Evolutionary conservation across 2,113 vertebrate genomes (phyloP), one percentile per base, ranked within the genome.

Genomic region (Otis tarda): DNA sequence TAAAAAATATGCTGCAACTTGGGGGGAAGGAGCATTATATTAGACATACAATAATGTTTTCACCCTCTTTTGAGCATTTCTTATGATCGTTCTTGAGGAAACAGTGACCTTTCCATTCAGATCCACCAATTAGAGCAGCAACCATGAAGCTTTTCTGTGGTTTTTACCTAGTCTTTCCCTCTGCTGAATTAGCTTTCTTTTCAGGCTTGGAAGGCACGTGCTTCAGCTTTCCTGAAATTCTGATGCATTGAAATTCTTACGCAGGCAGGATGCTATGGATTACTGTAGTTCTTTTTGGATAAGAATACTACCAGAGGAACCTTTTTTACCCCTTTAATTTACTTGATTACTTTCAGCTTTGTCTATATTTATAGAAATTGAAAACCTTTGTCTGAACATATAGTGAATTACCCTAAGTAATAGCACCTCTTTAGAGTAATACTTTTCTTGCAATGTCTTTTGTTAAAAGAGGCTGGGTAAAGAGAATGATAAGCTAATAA

Each of bases 101-200:
- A 92, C 90, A n/a, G 57, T 94, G 96, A 86, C 70, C 67, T 95
- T 95, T 95, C 43, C 41, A 50, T 30, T 87, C 59, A 85, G 60
- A 75, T 84, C 41, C 39, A 65, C 68, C 63, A 63, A 53, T 88
- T 0, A 53, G 39, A 89, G n/a, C 52, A 83, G 47, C 28, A 52
- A 59, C 21, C 60, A 43, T 74, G 55, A 87, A 93, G 41, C 5
- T 12, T 74, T 80, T 89, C 23, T 43, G 27, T 63, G 7, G 3
- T 77, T 75, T 89, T 90, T n/a, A n/a, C 0, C 0, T 57, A 22
- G 23, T 67, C 77, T 92, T 77, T 80, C 8, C 45, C 10, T 76
- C 67, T 60, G 37, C 49, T 95, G 47, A 75, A 75, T 93, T 83
- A 78, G 17, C 16, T 71, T 75, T 88, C 14, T 75, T 90, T 92